Conservation (phyloP, 2,888 invertebrate species). For the Tenthredo livida region DNA sequence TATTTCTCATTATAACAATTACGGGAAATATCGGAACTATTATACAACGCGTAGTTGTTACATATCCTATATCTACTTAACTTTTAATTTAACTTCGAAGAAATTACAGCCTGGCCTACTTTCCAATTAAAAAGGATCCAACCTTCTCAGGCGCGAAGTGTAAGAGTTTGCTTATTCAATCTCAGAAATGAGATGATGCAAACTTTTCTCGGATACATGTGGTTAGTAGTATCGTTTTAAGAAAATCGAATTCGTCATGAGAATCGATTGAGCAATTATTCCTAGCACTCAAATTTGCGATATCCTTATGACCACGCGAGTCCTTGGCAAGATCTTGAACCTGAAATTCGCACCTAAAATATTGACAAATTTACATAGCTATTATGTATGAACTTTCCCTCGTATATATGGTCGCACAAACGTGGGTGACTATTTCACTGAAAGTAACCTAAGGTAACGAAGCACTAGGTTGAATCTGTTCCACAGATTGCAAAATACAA, state of each 20-base stretch:
- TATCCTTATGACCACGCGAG: neutral
- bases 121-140: constrained; percentile 23
- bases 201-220: constrained; percentile 8
- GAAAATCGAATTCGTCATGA: neutral
- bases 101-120: constrained; percentile 37
- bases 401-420: neutral
- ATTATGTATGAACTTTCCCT: constrained; percentile 25
- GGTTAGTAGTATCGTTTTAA: neutral
- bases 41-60: neutral
- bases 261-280: too few relatives aligned
- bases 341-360: constrained; percentile 40
- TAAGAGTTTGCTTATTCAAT: neutral
- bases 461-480: neutral
- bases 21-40: neutral
- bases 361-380: constrained; percentile 42
- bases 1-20: neutral
- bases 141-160: constrained; percentile 16
- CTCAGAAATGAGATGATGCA: neutral
- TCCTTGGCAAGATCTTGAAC: constrained; percentile 38
- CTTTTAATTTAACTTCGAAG: neutral
- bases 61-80: constrained; percentile 7
- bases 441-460: neutral
- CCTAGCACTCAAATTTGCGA: neutral
- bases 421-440: neutral
- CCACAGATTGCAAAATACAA: constrained; percentile 11